Evolutionary conservation across 2,888 invertebrate species (phyloP), one percentile per base, ranked within the genome.

Genomic region (Amiota minor): DNA sequence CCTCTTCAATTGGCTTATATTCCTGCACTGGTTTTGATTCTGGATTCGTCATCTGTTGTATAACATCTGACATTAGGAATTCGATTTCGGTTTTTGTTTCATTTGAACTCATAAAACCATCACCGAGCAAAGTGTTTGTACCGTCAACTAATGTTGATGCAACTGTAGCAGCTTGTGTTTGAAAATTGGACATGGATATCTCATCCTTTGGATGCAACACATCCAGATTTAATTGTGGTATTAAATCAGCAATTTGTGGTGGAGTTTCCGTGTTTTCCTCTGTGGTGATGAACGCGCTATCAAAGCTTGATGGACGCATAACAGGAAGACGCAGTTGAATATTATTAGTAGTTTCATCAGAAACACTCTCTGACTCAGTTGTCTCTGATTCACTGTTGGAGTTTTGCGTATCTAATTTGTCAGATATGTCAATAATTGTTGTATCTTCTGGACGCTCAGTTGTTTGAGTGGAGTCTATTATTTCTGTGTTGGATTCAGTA

Each of bases 111-210:
- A 85, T 80, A 9, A 72, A 74, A 1, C 80, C 45, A 47, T 87
- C 83, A 6, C 80, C 70, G 12, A 83, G 75, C 0, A 83, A 65
- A 0, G 85, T 80, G 45, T 81, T 83, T 23, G 79, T 83, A 73
- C 85, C 88, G 70, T 88, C 89, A 14, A 89, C 88, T 9, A 90
- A 74, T 0, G 86, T 88, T 16, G 90, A 90, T 11, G 90, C 90
- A 0, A 89, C 86, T 0, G 90, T 90, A 2, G 90, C 90, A 18
- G 89, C 89, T 75, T 89, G 89, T 2, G 86, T 86, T 73, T 88
- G 87, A 77, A 88, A 90, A 69, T 89, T 86, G 20, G 81, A 79
- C 90, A 90, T 90, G 0, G 79, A 86, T 62, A 89, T 86, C 72
- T 84, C 84, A 68, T 86, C 85, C 4, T 84, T 84, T 4, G 87